These are phyloP conservation scores for Ceratitis capitata DNA, from an alignment of 1,140 invertebrate species.

Conservation along the genomic window DNA sequence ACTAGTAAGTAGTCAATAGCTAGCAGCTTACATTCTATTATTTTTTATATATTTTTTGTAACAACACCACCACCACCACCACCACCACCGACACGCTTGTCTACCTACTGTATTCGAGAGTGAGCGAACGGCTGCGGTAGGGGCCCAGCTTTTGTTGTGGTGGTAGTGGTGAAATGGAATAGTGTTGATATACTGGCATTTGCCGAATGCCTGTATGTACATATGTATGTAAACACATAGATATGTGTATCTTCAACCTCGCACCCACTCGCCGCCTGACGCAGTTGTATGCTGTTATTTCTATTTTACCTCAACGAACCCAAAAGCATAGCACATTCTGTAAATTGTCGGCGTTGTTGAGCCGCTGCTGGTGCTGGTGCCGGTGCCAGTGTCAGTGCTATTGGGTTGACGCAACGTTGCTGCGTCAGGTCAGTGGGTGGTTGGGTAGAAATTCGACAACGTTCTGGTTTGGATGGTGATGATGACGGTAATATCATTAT, in stretches of 20 bases:
- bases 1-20: not conserved
- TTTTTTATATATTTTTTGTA: not conserved
- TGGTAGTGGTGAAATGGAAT: not conserved
- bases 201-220: not conserved
- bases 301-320: not conserved
- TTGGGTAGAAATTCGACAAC: not conserved
- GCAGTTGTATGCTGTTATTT: too few relatives aligned
- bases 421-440: conserved; percentile 33
- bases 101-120: too few relatives aligned
- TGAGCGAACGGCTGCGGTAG: too few relatives aligned
- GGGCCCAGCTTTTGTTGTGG: not conserved
- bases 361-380: not conserved
- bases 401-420: not conserved
- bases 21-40: not conserved
- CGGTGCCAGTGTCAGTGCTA: too few relatives aligned
- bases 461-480: not conserved
- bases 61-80: not conserved
- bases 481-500: not conserved
- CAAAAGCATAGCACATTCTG: not conserved
- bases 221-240: not conserved
- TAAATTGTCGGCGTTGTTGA: not conserved
- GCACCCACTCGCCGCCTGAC: too few relatives aligned
- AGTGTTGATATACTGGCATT: not conserved
- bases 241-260: too few relatives aligned
- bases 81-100: too few relatives aligned